Base-by-base conservation (phyloP, 2,797 vertebrate genomes). In the Rhyacichthys aspro region DNA sequence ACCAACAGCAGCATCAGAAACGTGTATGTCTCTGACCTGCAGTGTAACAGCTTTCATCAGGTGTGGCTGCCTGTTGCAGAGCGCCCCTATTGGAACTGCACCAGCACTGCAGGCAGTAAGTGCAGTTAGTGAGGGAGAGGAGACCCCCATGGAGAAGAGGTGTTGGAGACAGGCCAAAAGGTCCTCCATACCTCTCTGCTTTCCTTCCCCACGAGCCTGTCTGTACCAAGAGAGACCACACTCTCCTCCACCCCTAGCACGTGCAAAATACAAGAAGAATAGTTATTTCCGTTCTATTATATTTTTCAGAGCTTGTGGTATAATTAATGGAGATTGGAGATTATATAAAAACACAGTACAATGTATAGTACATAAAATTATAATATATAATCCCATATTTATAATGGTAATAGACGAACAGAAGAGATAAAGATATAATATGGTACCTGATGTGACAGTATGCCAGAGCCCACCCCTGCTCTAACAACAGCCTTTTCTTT, bases 361-460 rank as follows among this genome's bases (percentile, higher is more conserved):
- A 28, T 28, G 3, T 28, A 28, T 28, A 28, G 2, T 28, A 28
- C 23, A 28, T 28, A 28, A 28, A 28, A 28, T 28, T 2, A 28
- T 28, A 1, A 28, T 28, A 28, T 28, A 28, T 28, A 28, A 28
- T 28, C 23, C 23, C 7, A 28, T 1, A 33, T 47, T 28, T 48
- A 48, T 32, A n/a, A 33, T 8, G 33, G 28, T 5, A 48, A 16
- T 9, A 48, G 23, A 50, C 9, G 16, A 52, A 52, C 11, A 37
- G 16, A 4, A 53, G 8, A 11, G 8, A 7, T 0, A 34, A 2
- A 34, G 3, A 18, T 28, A 5, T 37, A 49, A 63, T 7, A 8
- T 0, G 0, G 38, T 88, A 98, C 98, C 98, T 94, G 82, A 99
- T 94, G 32, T 99, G 98, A 85, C 98, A 99, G 82, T 94, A 99